Evolutionary conservation across 2,888 invertebrate species (phyloP), one percentile per base, ranked within the genome.

Genomic region (Priocnemis perturbator): DNA sequence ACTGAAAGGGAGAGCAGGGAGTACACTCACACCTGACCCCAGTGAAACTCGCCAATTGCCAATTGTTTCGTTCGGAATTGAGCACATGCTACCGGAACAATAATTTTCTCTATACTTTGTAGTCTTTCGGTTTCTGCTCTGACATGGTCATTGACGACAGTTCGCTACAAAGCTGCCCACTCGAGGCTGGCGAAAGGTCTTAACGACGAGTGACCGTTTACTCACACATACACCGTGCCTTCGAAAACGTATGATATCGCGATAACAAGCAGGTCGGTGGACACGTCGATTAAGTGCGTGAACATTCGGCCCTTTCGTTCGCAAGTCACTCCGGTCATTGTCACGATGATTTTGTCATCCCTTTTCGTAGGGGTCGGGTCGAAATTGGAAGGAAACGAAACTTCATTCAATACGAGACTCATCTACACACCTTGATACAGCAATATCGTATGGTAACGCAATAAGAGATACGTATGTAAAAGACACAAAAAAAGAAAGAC

Each of bases 11-110:
- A 86, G 85, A 86, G 84, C 84, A 74, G 84, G 87, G 83, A 85
- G 81, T 83, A 88, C 86, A 88, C 85, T 87, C 86, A 86, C 85
- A 89, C 88, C 88, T 86, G 89, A 89, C 87, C 88, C 88, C 88
- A 88, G 81, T 88, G 87, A 88, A 88, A 88, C 85, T 86, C 81
- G 84, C 81, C 85, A 82, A 87, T 86, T 86, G 85, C 84, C 85
- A 87, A 88, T 87, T 86, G 76, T 73, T 60, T 20, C 20, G 21
- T 55, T 15, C 60, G 57, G 30, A 37, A 26, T 17, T 21, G 52
- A 69, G 59, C 60, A 64, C 58, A 56, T 65, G 50, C 59, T 63
- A 57, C 57, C 59, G 53, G 55, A 77, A 47, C 50, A 21, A 48
- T 68, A 60, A 59, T 60, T 17, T 60, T 50, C 47, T 61, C 57